Base-by-base conservation (phyloP, 2,888 invertebrate species). In the Opisthograptis luteolata region DNA sequence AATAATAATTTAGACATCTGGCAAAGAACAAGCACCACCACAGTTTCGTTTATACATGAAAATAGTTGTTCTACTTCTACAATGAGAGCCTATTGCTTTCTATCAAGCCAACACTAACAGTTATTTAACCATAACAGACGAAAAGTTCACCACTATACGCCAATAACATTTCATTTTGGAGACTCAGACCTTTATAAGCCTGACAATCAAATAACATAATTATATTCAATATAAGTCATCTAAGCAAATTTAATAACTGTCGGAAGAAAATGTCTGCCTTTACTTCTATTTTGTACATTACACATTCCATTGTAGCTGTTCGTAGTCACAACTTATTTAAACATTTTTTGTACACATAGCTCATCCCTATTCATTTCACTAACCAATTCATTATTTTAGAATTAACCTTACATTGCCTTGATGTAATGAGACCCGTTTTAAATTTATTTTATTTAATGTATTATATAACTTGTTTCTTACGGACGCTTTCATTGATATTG, bases 221-320 rank as follows among this genome's bases (percentile, higher is more conserved):
- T n/a, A n/a, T n/a, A n/a, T n/a, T n/a, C n/a, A n/a, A n/a, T n/a
- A n/a, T n/a, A n/a, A n/a, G n/a, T n/a, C 7, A 8, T 8, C 2
- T 8, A 3, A 17, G 17, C 17, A 22, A 22, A 13, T 28, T 17
- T 17, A 12, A 22, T 31, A 31, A 30, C 1, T 20, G 13, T 30
- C 13, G 4, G 20, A n/a, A 13, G 20, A 8, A 9, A 31, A 15
- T 22, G 31, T 24, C 8, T 15, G 9, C 15, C 31, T 22, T 40
- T 10, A 39, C n/a, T 31, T 14, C 2, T 35, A 28, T 27, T 45
- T 45, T 45, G 36, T 42, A 45, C 32, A 42, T 34, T 9, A 17
- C 15, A 43, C 19, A 39, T 15, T 46, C 22, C 34, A 50, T 42
- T 43, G 36, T 50, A 36, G 51, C 31, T 41, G 44, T 45, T 36